Evolutionary conservation across 2,888 invertebrate genomes (phyloP), one percentile per base, ranked within the genome.

Genomic region (Andricus curvator): DNA sequence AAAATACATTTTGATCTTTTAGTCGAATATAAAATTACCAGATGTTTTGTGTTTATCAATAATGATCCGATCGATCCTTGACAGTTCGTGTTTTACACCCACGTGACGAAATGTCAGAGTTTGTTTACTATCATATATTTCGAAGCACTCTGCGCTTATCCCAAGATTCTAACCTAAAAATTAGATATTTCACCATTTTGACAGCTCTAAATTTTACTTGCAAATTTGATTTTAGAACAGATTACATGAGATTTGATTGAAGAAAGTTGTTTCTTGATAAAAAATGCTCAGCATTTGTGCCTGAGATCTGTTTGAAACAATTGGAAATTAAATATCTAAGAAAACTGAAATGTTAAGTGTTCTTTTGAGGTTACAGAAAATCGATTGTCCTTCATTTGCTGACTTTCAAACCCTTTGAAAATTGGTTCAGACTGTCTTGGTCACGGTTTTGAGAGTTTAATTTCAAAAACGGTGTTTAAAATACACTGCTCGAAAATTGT

Each of bases 351-450:
- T 60, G 56, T 60, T 56, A 51, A 17, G 25, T 48, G 25, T 29
- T 70, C 29, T 29, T 70, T 70, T 20, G 29, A 51, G 51, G 20
- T 70, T 70, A 70, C 33, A 70, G 48, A 51, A 70, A 70, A 70
- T 80, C 81, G 77, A 80, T 78, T 56, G 33, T 78, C 64, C 78
- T 78, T 82, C 66, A 20, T 22, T 33, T 51, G n/a, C 22, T 62
- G 44, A 22, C 6, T 65, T 37, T 25, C 11, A 48, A 48, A 51
- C n/a, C 13, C 44, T 3, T 48, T 48, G 48, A 17, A 48, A 17
- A 51, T 80, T 51, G 66, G 8, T 33, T 60, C 11, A 11, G 8
- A 60, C 11, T 60, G 11, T 60, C 22, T 60, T 60, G 4, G n/a
- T 22, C 11, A 60, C n/a, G 22, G 22, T 60, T 11, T 60, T 11